Evolutionary conservation across 2,113 vertebrate species (phyloP).

Genomic region (Patagioenas fasciata): DNA sequence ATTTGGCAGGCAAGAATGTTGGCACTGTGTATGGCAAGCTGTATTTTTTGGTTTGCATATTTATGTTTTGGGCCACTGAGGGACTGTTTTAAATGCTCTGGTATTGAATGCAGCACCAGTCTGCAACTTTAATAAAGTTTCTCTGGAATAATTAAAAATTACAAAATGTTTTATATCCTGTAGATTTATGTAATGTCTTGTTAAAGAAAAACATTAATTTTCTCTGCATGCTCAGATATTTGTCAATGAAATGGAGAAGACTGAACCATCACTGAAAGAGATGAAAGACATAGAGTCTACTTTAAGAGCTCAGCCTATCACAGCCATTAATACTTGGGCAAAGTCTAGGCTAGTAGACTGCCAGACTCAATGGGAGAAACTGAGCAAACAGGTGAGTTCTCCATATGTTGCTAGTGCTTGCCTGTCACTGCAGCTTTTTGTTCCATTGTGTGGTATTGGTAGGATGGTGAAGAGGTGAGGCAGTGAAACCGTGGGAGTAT

Average conservation of each 20-base stretch:
- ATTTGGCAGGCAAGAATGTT: background rate
- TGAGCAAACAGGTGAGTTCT: conserved; percentile 87
- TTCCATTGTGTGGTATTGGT: background rate
- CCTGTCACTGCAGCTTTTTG: background rate
- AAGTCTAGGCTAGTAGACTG: conserved; percentile 77
- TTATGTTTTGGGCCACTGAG: background rate
- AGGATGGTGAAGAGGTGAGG: background rate
- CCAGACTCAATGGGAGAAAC: conserved; percentile 81
- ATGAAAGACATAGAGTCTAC: conserved; percentile 83
- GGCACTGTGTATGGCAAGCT: background rate
- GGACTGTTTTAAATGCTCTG: background rate
- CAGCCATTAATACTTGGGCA: conserved; percentile 80
- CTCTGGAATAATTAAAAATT: background rate
- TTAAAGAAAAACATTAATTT: background rate
- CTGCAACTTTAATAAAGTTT: background rate
- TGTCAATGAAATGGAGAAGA: conserved; percentile 79
- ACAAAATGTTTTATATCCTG: background rate
- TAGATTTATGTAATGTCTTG: background rate
- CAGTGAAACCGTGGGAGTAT: background rate
- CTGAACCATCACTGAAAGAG: conserved; percentile 86
- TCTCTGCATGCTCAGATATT: conserved; percentile 74
- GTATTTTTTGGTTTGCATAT: background rate
- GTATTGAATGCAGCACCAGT: background rate
- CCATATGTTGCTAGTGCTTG: background rate
- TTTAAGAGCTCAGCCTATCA: conserved; percentile 77